phyloP scores from a whole-genome alignment of 2,888 invertebrate genomes.

The Cerastoderma edule region DNA sequence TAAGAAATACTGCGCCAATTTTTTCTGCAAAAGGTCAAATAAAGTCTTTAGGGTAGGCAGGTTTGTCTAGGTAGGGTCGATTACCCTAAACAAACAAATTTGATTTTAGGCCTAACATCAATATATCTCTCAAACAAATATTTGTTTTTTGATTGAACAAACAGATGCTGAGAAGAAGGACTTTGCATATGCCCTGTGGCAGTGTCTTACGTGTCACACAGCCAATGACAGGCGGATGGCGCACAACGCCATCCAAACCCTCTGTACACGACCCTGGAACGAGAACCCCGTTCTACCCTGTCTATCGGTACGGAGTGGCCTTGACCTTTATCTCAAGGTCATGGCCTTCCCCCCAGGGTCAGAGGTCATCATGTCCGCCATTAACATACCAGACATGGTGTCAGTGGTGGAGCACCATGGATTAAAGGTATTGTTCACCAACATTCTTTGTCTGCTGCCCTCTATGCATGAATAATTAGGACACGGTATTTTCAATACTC shows the following conservation, averaged over 20 bases:
- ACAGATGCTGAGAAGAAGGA: constrained; percentile 72
- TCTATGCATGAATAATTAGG: too few relatives aligned
- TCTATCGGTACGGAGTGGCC: constrained; percentile 78
- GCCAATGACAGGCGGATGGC: constrained; percentile 54
- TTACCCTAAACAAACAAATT: too few relatives aligned
- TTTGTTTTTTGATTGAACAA: not conserved
- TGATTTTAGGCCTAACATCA: not conserved
- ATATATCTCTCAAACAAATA: too few relatives aligned
- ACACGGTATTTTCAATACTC: too few relatives aligned
- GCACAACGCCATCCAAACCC: constrained; percentile 52
- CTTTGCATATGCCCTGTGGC: constrained; percentile 56
- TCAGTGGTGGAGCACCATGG: constrained; percentile 78
- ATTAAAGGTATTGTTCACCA: constrained; percentile 76
- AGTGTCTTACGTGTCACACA: constrained; percentile 59
- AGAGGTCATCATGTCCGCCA: constrained; percentile 83
- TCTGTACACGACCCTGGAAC: constrained; percentile 71
- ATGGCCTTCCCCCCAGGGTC: constrained; percentile 81
- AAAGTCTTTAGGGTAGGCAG: not conserved
- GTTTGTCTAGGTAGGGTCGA: too few relatives aligned
- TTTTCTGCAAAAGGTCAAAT: not conserved
- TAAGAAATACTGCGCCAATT: not conserved
- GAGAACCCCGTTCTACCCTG: constrained; percentile 74
- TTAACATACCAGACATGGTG: constrained; percentile 83
- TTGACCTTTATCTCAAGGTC: constrained; percentile 79
- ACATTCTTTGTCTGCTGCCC: too few relatives aligned